phyloP scores from a whole-genome alignment of 2,113 vertebrate species.

The Thunnus thynnus region DNA sequence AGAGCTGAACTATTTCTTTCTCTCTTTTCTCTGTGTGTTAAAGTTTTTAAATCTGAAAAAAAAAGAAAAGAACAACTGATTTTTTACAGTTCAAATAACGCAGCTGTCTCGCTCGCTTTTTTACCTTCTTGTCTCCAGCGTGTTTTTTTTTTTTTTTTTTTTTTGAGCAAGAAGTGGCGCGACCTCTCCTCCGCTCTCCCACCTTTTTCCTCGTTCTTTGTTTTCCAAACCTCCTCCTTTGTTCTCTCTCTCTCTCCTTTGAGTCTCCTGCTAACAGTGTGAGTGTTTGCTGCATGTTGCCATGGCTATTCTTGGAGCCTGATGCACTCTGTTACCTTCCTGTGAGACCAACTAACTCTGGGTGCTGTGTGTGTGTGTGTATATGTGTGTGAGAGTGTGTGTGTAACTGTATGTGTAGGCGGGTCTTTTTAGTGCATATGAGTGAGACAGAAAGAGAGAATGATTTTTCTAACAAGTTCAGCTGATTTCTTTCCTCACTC shows the following conservation, averaged over 20 bases:
- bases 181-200: slow-evolving; percentile 45
- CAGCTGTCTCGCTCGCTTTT: neutral
- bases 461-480: slow-evolving; percentile 9
- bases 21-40: neutral
- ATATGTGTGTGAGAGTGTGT: slow-evolving; percentile 15
- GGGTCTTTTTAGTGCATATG: neutral
- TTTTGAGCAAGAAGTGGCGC: slow-evolving; percentile 15
- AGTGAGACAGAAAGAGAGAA: slow-evolving; percentile 10
- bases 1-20: slow-evolving; percentile 1
- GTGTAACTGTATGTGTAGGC: slow-evolving; percentile 30
- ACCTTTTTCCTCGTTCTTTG: slow-evolving; percentile 51
- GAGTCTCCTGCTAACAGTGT: slow-evolving; percentile 67
- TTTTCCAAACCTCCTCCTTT: slow-evolving; percentile 55
- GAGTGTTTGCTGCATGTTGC: slow-evolving; percentile 80
- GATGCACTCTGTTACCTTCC: slow-evolving; percentile 74
- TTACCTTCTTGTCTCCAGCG: neutral
- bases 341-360: slow-evolving; percentile 74
- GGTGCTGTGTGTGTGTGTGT: slow-evolving; percentile 33
- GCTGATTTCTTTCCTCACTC: neutral
- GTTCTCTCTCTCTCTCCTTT: slow-evolving; percentile 52
- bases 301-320: slow-evolving; percentile 74
- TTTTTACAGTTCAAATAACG: neutral
- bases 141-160: neutral
- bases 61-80: neutral
- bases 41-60: neutral